These are phyloP conservation scores for Lycia hirtaria DNA, from an alignment of 2,888 invertebrate species.

Conservation along the genomic window DNA sequence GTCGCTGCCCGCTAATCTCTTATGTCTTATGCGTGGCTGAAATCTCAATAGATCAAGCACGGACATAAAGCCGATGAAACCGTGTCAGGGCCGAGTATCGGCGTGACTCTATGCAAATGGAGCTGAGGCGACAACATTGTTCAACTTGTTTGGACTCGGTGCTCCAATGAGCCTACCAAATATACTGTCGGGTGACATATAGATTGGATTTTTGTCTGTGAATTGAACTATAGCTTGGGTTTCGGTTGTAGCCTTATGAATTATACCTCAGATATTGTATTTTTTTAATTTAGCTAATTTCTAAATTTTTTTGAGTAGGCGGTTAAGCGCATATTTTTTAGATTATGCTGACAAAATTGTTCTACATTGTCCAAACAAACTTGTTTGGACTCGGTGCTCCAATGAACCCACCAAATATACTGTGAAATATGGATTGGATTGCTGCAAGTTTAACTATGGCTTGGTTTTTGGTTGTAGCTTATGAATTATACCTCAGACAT, in stretches of 20 bases:
- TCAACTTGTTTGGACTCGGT: slow-evolving; percentile 25
- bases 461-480: too few species aligned
- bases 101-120: slow-evolving; percentile 59
- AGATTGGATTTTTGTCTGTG: too few species aligned
- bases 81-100: slow-evolving; percentile 70
- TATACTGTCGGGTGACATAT: too few species aligned
- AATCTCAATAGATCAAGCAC: slow-evolving; percentile 44
- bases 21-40: slow-evolving; percentile 25
- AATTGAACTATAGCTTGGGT: neutral
- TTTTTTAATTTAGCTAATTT: too few species aligned
- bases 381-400: slow-evolving; percentile 18
- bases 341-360: slow-evolving; percentile 28
- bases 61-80: slow-evolving; percentile 47
- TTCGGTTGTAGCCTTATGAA: too few species aligned
- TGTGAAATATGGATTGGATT: too few species aligned
- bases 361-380: too few species aligned
- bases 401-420: neutral
- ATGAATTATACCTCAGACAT: too few species aligned
- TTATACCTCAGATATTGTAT: too few species aligned
- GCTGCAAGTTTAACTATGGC: neutral
- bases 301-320: too few species aligned
- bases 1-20: slow-evolving; percentile 30
- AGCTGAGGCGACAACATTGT: slow-evolving; percentile 23
- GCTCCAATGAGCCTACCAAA: neutral
- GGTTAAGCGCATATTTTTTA: too few species aligned